phyloP scores from a whole-genome alignment of 1,140 invertebrate genomes.

The Magallana ariakensis region DNA sequence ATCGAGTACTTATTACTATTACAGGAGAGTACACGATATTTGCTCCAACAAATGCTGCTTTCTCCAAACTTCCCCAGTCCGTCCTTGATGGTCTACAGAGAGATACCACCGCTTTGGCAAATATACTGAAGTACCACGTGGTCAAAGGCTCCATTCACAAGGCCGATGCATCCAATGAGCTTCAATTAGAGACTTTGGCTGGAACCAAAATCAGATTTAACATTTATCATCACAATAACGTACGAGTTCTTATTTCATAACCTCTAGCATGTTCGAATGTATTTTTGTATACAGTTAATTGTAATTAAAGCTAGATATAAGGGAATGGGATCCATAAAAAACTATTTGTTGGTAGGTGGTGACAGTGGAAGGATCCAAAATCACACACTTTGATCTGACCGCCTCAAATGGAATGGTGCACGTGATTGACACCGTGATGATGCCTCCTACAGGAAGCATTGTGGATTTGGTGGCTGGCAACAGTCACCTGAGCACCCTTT shows the following conservation, averaged over 20 bases:
- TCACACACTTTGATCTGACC: conserved; percentile 50
- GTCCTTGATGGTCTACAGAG: conserved; percentile 83
- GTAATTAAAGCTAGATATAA: too few species aligned
- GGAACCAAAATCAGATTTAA: conserved; percentile 59
- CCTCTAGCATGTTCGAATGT: too few species aligned
- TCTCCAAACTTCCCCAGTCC: conserved; percentile 84
- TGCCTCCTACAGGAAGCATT: conserved; percentile 61
- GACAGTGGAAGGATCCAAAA: conserved; percentile 60
- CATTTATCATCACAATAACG: conserved; percentile 56
- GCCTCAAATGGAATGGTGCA: conserved; percentile 60
- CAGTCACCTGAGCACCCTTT: conserved; percentile 56
- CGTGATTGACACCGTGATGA: conserved; percentile 61
- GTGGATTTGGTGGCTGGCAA: conserved; percentile 58
- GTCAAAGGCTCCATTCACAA: conserved; percentile 73
- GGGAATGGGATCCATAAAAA: too few species aligned
- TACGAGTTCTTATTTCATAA: conserved; percentile 17
- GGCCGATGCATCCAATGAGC: conserved; percentile 55
- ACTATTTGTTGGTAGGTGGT: conserved; percentile 48
- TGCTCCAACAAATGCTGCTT: conserved; percentile 90
- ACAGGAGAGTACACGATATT: conserved; percentile 78
- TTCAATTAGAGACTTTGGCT: conserved; percentile 48
- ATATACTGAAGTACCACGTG: conserved; percentile 88
- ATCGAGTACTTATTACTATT: too few species aligned
- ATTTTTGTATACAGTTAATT: too few species aligned
- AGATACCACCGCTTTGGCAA: conserved; percentile 84